phyloP scores from a whole-genome alignment of 1,140 invertebrate genomes.

The Saccostrea echinata region DNA sequence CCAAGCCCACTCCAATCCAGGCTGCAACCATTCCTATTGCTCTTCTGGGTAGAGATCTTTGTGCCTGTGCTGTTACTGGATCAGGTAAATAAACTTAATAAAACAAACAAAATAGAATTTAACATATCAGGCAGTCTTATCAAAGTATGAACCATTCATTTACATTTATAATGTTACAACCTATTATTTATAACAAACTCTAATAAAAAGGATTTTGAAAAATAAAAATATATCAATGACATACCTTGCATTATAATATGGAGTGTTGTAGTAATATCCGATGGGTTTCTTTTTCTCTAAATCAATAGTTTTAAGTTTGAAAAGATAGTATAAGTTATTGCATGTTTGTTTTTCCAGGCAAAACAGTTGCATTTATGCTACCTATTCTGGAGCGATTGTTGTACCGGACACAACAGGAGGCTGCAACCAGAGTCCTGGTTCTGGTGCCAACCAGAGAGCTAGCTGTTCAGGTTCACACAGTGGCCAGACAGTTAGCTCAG shows the following conservation, averaged over 20 bases:
- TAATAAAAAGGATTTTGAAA: no score
- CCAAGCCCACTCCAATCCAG: conserved; percentile 98
- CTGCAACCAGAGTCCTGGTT: conserved; percentile 92
- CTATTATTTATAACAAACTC: no score
- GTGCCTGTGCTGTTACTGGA: conserved; percentile 97
- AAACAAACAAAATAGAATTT: background rate
- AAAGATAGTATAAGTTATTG: no score
- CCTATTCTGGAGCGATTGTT: conserved; percentile 96
- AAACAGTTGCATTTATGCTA: conserved; percentile 99
- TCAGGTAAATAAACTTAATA: conserved; percentile 84
- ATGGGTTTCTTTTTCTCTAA: no score
- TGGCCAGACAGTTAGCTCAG: conserved; percentile 94
- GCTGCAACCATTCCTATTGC: conserved; percentile 96
- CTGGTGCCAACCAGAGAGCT: conserved; percentile 98
- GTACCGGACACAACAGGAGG: conserved; percentile 84
- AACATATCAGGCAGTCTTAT: no score
- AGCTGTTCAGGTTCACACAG: conserved; percentile 95
- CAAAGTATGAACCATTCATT: no score
- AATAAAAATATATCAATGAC: no score
- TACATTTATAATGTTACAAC: no score
- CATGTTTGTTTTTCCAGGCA: conserved; percentile 80
- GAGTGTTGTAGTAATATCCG: no score
- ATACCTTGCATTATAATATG: no score
- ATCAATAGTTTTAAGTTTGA: no score
- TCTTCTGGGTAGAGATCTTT: conserved; percentile 93